A percentile compares a stretch with the other conserved stretches of the same genome.
Evolutionary conservation across 2,113 vertebrate genomes (phyloP).

Genomic region (Neotragus moschatus): DNA sequence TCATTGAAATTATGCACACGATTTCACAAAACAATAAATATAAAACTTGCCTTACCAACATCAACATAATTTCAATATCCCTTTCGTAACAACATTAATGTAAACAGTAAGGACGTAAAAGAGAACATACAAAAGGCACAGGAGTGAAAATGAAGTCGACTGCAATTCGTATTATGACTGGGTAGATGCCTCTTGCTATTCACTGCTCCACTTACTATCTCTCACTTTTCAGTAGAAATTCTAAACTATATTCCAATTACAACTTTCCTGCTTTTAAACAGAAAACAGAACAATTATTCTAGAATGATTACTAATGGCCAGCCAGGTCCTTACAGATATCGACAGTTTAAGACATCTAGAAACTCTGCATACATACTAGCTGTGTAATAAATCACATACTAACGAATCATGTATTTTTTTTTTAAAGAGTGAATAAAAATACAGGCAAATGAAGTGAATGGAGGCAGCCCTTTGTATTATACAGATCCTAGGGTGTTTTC

Average conservation of each 20-base stretch:
- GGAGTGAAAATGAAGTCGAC: not conserved
- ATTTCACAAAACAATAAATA: slow-evolving; percentile 29
- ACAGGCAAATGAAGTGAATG: not conserved
- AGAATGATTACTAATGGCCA: slow-evolving; percentile 7
- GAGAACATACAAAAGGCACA: not conserved
- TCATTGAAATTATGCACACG: not conserved
- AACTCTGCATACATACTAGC: not conserved
- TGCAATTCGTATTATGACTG: not conserved
- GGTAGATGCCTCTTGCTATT: not conserved
- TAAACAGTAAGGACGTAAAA: not conserved
- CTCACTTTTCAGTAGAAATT: not conserved
- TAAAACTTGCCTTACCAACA: not conserved
- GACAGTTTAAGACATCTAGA: not conserved
- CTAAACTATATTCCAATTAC: not conserved
- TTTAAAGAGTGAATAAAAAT: not conserved
- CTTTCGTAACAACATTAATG: not conserved
- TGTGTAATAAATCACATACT: not conserved
- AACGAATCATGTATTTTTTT: not conserved
- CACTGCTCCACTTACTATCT: not conserved
- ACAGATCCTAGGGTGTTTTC: not conserved
- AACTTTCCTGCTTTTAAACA: slow-evolving; percentile 17
- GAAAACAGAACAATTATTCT: slow-evolving; percentile 14
- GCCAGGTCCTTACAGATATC: not conserved
- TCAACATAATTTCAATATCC: not conserved
- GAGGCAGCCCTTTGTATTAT: not conserved